Evolutionary conservation across 1,140 invertebrate genomes (phyloP), one percentile per base, ranked within the genome.

Genomic region (Galendromus occidentalis): DNA sequence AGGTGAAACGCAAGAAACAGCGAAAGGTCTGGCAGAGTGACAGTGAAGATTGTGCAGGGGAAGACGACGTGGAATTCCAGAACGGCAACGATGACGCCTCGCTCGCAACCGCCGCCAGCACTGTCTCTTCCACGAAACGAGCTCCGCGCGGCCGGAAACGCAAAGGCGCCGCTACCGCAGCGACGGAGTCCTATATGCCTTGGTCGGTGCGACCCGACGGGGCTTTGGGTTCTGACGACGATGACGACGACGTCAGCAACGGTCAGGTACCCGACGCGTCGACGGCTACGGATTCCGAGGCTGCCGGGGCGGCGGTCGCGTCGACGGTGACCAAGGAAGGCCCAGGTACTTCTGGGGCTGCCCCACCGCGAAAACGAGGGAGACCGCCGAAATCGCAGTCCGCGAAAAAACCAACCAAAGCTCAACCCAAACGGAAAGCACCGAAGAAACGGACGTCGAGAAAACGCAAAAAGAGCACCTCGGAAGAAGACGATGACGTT

Each of bases 381-480:
- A 59, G 51, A 25, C 51, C 51, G 4, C 51, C 51, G 2, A 59
- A 59, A 59, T 14, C 51, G 1, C 51, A 59, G 20, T 14, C 25
- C 9, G 20, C 33, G 33, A 39, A 39, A 39, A 39, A 39, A 39
- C 33, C 33, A 39, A 39, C 33, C 33, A 39, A 39, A 39, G 33
- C 33, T 39, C 33, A 6, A 17, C 25, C 51, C 14, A 59, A 59
- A 33, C 51, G 51, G 33, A 59, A 59, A 25, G 33, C 51, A 59
- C 22, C 33, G 14, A 59, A 59, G 22, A 59, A 59, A 25, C 51
- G 51, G 51, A 33, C 12, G 25, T 59, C 22, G 22, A 59, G 51
- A 33, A 59, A 59, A 33, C 51, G 51, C 51, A 59, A 33, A 59
- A 59, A 59, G 51, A 59, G 51, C 51, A 59, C 14, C 51, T 59